phyloP scores from a whole-genome alignment of 2,113 vertebrate species.

The Pelodiscus sinensis region DNA sequence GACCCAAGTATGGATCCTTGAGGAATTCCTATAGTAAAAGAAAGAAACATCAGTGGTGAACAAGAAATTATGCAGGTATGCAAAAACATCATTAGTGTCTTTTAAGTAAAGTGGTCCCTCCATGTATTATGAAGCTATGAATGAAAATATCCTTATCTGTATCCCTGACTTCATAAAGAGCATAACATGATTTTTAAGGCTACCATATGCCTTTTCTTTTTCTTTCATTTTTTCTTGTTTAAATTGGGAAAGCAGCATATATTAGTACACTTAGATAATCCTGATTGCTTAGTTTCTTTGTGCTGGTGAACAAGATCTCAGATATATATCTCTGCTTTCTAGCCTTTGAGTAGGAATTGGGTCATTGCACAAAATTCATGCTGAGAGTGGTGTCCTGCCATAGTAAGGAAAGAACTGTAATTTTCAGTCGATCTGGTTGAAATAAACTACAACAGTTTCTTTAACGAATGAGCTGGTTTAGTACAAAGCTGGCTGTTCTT shows the following conservation, averaged over 20 bases:
- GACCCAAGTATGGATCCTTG: constrained; percentile 55
- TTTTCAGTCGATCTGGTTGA: fast-evolving
- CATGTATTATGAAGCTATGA: constrained; percentile 44
- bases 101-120: constrained; percentile 27
- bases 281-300: constrained; percentile 53
- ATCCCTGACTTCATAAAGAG: constrained; percentile 47
- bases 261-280: constrained; percentile 53
- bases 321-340: constrained; percentile 56
- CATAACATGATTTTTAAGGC: constrained; percentile 35
- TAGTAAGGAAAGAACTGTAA: fast-evolving
- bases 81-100: constrained; percentile 25
- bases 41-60: constrained; percentile 57
- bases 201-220: background rate
- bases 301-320: constrained; percentile 34
- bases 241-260: background rate
- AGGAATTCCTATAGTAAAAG: constrained; percentile 62
- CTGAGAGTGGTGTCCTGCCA: background rate
- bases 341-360: background rate
- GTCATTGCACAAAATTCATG: constrained; percentile 19
- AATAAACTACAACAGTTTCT: fast-evolving
- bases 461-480: fast-evolving
- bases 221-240: constrained; percentile 5
- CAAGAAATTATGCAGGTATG: constrained; percentile 34
- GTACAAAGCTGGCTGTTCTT: background rate
- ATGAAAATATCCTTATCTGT: constrained; percentile 45